phyloP scores from a whole-genome alignment of 2,797 vertebrate genomes.

The Pangasius larnaudii region DNA sequence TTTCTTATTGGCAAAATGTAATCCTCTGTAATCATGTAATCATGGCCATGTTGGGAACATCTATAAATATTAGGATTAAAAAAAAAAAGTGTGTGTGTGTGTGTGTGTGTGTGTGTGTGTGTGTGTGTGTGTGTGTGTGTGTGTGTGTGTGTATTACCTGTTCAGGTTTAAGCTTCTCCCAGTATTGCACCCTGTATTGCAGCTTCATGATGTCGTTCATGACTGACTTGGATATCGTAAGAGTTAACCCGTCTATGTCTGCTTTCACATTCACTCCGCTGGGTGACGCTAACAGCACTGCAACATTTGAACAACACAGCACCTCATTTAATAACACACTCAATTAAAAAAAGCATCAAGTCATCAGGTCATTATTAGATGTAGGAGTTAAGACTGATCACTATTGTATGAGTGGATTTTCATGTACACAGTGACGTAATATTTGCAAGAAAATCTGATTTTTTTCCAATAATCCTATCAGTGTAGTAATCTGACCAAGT shows the following conservation, averaged over 20 bases:
- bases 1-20: background rate
- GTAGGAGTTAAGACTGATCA: background rate
- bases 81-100: background rate
- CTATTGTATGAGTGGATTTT: background rate
- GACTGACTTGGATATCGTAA: background rate
- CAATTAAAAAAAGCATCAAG: background rate
- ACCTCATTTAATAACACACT: background rate
- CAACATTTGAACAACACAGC: background rate
- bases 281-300: slow-evolving; percentile 12
- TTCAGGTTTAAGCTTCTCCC: slow-evolving; percentile 18
- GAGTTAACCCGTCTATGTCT: slow-evolving; percentile 2
- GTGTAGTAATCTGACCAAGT: background rate
- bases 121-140: background rate
- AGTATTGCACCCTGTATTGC: slow-evolving; percentile 10
- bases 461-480: background rate
- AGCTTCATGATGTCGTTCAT: slow-evolving; percentile 3
- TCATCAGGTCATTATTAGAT: background rate
- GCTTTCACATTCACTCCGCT: background rate
- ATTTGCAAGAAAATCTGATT: background rate
- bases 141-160: slow-evolving; percentile 11
- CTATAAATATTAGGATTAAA: background rate
- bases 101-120: background rate
- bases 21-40: background rate
- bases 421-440: background rate
- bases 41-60: background rate